Percentiles rank a stretch among this genome's conserved stretches.
These are phyloP conservation scores for Pteromalus puparum DNA, from an alignment of 1,140 invertebrate genomes.

Conservation along the genomic window DNA sequence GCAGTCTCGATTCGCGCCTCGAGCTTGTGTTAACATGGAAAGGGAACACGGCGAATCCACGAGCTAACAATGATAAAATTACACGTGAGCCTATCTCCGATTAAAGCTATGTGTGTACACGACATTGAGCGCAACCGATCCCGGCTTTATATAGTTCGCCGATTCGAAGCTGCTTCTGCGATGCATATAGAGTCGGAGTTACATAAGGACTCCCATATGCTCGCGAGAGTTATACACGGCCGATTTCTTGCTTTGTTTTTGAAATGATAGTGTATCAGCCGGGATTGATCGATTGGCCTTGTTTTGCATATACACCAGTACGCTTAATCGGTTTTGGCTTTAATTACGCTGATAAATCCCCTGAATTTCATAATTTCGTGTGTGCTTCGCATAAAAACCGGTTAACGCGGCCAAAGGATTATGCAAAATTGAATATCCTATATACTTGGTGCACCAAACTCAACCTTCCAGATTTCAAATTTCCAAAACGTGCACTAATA, in stretches of 20 bases:
- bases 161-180: neutral
- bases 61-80: conserved; percentile 6
- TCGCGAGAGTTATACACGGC: neutral
- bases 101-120: neutral
- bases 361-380: neutral
- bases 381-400: neutral
- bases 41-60: neutral
- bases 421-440: neutral
- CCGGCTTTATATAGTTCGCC: neutral
- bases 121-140: neutral
- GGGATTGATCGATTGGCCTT: neutral
- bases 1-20: neutral
- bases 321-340: too few relatives aligned
- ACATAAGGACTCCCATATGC: neutral
- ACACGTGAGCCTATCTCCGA: neutral
- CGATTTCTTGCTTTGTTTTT: neutral
- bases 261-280: neutral
- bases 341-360: too few relatives aligned
- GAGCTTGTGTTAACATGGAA: neutral
- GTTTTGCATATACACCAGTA: neutral
- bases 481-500: too few relatives aligned
- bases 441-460: too few relatives aligned
- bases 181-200: neutral
- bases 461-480: too few relatives aligned
- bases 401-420: neutral